These are phyloP conservation scores for Phenganax subtilis DNA, from an alignment of 92 coral and sea anemone species.

Conservation along the genomic window DNA sequence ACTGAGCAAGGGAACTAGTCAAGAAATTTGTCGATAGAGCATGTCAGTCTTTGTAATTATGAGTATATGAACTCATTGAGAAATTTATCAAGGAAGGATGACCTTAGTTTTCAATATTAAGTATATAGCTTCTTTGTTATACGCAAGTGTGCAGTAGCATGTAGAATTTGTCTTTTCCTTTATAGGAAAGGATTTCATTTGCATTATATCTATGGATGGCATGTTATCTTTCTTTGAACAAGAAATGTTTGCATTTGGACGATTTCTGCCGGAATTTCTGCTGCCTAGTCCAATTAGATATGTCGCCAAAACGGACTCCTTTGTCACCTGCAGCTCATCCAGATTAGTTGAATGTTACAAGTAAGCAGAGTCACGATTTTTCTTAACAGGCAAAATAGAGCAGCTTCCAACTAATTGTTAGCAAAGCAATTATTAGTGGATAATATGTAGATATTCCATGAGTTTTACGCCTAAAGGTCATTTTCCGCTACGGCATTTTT, in stretches of 20 bases:
- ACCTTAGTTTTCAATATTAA: background rate
- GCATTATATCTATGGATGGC: slow-evolving; percentile 98
- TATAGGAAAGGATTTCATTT: slow-evolving; percentile 81
- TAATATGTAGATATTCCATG: too few relatives aligned
- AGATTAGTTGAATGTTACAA: slow-evolving; percentile 85
- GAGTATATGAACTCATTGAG: too few relatives aligned
- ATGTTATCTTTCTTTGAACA: slow-evolving; percentile 99
- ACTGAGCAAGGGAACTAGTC: too few relatives aligned
- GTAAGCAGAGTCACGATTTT: slow-evolving; percentile 41
- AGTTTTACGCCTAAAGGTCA: too few relatives aligned
- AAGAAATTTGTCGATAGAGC: too few relatives aligned
- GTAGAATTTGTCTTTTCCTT: background rate
- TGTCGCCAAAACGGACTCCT: slow-evolving; percentile 77
- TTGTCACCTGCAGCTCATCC: slow-evolving; percentile 68
- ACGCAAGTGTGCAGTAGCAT: background rate
- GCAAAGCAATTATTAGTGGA: too few relatives aligned
- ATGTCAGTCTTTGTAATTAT: too few relatives aligned
- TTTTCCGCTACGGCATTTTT: too few relatives aligned
- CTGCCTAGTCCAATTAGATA: slow-evolving; percentile 84
- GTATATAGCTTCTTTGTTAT: background rate
- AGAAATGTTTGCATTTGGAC: slow-evolving; percentile 97
- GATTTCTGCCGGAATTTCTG: slow-evolving; percentile 89
- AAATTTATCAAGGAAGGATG: too few relatives aligned
- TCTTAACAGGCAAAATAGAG: too few relatives aligned
- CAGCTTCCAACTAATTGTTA: too few relatives aligned